Conservation (phyloP, 1,140 invertebrate species). For the Plectus sambesii region DNA sequence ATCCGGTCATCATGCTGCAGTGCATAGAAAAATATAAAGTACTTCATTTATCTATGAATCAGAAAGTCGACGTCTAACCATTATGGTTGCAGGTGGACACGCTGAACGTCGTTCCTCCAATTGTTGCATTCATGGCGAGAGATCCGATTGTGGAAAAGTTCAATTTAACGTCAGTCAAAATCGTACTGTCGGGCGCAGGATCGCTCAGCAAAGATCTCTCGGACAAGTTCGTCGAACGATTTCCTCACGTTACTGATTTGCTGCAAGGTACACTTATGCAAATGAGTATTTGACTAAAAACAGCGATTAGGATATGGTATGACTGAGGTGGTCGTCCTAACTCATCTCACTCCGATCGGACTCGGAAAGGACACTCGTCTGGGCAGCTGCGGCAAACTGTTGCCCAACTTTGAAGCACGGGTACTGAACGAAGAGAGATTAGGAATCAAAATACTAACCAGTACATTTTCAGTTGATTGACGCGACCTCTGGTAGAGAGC, state of each 20-base stretch:
- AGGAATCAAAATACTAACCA: too few relatives aligned
- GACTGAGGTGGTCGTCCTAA: conserved; percentile 32
- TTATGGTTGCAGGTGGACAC: conserved; percentile 11
- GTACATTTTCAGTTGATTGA: conserved; percentile 38
- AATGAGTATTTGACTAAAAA: neutral
- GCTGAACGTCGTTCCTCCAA: conserved; percentile 29
- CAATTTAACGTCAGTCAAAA: conserved; percentile 33
- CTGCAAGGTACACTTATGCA: conserved; percentile 20
- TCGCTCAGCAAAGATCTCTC: conserved; percentile 41
- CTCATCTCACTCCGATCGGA: conserved; percentile 32
- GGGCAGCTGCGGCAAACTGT: conserved; percentile 52
- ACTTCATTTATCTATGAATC: too few relatives aligned
- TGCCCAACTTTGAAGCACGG: conserved; percentile 37
- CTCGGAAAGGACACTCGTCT: conserved; percentile 20
- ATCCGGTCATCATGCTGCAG: conserved; percentile 28
- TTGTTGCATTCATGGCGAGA: conserved; percentile 46
- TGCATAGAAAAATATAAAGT: conserved; percentile 32
- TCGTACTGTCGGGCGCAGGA: conserved; percentile 41
- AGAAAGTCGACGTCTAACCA: too few relatives aligned
- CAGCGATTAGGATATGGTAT: conserved; percentile 30
- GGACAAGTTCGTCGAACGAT: conserved; percentile 28
- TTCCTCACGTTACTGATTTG: conserved; percentile 23
- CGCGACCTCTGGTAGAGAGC: conserved; percentile 30
- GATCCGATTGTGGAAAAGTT: conserved; percentile 43
- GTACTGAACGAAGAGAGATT: conserved; percentile 51